Conservation (phyloP, 2,888 invertebrate genomes). For the Autographa pulchrina region DNA sequence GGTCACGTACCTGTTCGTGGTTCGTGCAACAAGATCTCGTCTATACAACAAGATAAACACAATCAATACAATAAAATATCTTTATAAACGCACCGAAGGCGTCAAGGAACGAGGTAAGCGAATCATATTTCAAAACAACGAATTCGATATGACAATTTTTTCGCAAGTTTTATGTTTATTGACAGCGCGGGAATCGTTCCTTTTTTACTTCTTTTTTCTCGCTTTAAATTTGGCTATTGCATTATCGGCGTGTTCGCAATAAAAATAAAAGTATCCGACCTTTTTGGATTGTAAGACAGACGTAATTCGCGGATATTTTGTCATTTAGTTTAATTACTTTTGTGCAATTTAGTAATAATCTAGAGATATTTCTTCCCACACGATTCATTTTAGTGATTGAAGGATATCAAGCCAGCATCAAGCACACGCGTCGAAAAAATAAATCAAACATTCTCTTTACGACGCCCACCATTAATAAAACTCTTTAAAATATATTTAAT, state of each 20-base stretch:
- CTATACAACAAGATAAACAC: constrained; percentile 76
- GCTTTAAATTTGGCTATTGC: constrained; percentile 21
- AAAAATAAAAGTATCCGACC: constrained; percentile 23
- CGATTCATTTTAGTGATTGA: constrained; percentile 77
- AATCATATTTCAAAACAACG: constrained; percentile 84
- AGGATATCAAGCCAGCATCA: constrained; percentile 77
- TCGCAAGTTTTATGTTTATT: constrained; percentile 71
- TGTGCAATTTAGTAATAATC: constrained; percentile 14
- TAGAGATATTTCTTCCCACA: constrained; percentile 15
- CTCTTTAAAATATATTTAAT: constrained; percentile 90
- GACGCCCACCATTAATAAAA: constrained; percentile 89
- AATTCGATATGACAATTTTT: constrained; percentile 81
- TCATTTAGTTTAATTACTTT: constrained; percentile 16
- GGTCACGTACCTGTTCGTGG: constrained; percentile 79
- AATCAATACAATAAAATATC: constrained; percentile 77
- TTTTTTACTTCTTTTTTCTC: constrained; percentile 38
- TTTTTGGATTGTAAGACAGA: constrained; percentile 9
- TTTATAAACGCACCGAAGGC: constrained; percentile 72
- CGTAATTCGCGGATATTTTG: constrained; percentile 15
- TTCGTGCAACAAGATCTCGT: constrained; percentile 75
- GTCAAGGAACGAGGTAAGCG: constrained; percentile 78
- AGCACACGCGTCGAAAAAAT: constrained; percentile 89
- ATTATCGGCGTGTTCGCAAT: constrained; percentile 31
- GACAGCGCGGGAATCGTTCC: constrained; percentile 52
- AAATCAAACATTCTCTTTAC: constrained; percentile 86